Conservation (phyloP, 2,888 invertebrate genomes). For the Vanessa cardui region DNA sequence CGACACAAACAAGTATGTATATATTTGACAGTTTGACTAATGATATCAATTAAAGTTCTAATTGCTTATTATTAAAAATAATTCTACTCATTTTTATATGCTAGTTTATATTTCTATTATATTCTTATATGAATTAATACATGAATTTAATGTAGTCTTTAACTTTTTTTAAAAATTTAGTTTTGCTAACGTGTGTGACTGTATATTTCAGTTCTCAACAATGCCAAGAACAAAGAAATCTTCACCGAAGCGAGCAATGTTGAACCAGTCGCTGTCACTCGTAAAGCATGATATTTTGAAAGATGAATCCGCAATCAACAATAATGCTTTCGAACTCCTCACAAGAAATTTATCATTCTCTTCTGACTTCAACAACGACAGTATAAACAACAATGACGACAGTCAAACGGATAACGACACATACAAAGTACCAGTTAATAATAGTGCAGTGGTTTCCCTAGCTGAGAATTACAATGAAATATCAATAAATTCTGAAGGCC, state of each 20-base stretch:
- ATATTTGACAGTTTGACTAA: too few relatives aligned
- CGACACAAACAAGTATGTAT: too few relatives aligned
- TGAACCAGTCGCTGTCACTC: slow-evolving; percentile 71
- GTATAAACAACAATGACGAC: slow-evolving; percentile 73
- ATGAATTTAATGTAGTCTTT: too few relatives aligned
- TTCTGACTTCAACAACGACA: slow-evolving; percentile 78
- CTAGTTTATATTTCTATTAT: too few relatives aligned
- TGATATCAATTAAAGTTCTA: too few relatives aligned
- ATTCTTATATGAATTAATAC: too few relatives aligned
- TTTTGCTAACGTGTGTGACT: neutral
- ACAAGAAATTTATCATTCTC: slow-evolving; percentile 78
- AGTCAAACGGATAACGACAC: slow-evolving; percentile 66
- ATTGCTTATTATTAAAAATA: too few relatives aligned
- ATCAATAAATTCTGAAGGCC: slow-evolving; percentile 74
- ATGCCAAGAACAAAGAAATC: slow-evolving; percentile 83
- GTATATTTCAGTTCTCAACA: slow-evolving; percentile 81
- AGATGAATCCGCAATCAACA: slow-evolving; percentile 58
- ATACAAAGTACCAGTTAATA: slow-evolving; percentile 76
- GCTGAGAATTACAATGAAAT: slow-evolving; percentile 79
- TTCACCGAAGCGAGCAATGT: slow-evolving; percentile 69
- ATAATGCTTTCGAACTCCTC: slow-evolving; percentile 73
- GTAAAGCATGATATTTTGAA: slow-evolving; percentile 74
- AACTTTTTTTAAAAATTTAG: neutral
- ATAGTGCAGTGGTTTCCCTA: slow-evolving; percentile 62
- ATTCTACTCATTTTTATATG: too few relatives aligned